Base-by-base conservation (phyloP, 1,140 invertebrate genomes). In the Wiebesia pumilae region DNA sequence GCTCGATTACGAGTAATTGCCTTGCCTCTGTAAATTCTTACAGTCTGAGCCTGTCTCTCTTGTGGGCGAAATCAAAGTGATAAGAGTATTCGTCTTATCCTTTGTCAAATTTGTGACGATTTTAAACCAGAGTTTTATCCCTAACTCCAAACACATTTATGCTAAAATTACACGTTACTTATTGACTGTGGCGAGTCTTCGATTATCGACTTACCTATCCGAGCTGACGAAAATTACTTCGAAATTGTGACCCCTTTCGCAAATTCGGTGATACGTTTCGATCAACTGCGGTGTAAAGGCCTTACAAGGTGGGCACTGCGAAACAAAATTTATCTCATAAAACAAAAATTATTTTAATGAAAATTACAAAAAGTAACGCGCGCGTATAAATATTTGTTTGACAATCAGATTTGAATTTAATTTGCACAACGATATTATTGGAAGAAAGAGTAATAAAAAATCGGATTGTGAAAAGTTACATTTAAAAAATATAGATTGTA, bases 161-260 rank as follows among this genome's bases (percentile, higher is more conserved):
- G n/a, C n/a, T n/a, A n/a, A n/a, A n/a, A n/a, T n/a, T n/a, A n/a
- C n/a, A n/a, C n/a, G n/a, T n/a, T n/a, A n/a, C n/a, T n/a, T 14
- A 62, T 27, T 27, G 10, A 62, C 3, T 62, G 3, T 4, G 6
- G 14, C 12, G 0, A 71, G n/a, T 19, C 69, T 80, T 81, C 12
- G 1, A 43, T 80, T n/a, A 27, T 80, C 58, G 86, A 91, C 94
- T 94, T 91, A 97, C 96, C 96, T 95, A 93, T 98, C 97, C 67
- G 97, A 97, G 90, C 96, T 97, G 51, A 97, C 95, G 89, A 97
- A 97, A 87, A 97, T 96, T 21, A 98, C 95, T 91, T 97, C 96
- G 90, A 97, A 97, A 83, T 96, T 95, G 58, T 95, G 94, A 33
- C 96, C 95, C 69, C 95, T 94, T 89, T 96, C 95, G 87, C 95